Conservation (phyloP, 2,888 invertebrate species). For the Ormyrus thymus region DNA sequence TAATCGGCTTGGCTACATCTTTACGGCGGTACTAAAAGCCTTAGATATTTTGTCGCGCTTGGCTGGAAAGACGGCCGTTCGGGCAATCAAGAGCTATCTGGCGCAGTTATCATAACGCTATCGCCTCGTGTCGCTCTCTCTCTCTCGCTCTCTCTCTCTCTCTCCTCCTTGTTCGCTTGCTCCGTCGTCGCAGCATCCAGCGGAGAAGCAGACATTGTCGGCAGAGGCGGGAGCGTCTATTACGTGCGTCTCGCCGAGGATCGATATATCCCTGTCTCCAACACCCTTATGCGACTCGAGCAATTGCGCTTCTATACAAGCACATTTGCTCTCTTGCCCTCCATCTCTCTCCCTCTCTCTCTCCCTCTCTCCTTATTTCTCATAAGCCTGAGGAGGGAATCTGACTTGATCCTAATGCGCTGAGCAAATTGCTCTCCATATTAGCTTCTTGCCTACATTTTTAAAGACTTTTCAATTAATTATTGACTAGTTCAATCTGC, state of each 20-base stretch:
- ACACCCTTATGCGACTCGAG: slow-evolving; percentile 19
- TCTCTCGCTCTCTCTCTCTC: background rate
- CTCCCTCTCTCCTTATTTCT: background rate
- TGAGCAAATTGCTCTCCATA: slow-evolving; percentile 22
- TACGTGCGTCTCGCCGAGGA: slow-evolving; percentile 20
- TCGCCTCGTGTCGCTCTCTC: background rate
- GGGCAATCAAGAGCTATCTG: slow-evolving; percentile 38
- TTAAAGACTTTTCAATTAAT: too few relatives aligned
- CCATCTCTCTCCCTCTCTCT: slow-evolving; percentile 13
- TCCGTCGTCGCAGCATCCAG: background rate
- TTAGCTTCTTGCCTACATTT: too few relatives aligned
- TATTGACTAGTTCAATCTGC: too few relatives aligned
- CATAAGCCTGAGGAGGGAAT: background rate
- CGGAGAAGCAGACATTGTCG: slow-evolving; percentile 9
- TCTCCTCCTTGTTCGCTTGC: background rate
- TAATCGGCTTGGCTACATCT: slow-evolving; percentile 3
- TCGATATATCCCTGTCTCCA: slow-evolving; percentile 39
- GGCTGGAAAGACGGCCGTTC: too few relatives aligned
- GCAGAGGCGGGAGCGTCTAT: slow-evolving; percentile 1
- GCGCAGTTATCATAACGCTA: slow-evolving; percentile 43
- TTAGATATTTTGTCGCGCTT: background rate
- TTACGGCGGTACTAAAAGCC: slow-evolving; percentile 10
- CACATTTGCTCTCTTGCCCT: background rate
- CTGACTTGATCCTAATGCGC: background rate
- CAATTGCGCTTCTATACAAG: slow-evolving; percentile 35